Evolutionary conservation across 2,113 vertebrate species (phyloP).

Genomic region (Dermatemys mawii): DNA sequence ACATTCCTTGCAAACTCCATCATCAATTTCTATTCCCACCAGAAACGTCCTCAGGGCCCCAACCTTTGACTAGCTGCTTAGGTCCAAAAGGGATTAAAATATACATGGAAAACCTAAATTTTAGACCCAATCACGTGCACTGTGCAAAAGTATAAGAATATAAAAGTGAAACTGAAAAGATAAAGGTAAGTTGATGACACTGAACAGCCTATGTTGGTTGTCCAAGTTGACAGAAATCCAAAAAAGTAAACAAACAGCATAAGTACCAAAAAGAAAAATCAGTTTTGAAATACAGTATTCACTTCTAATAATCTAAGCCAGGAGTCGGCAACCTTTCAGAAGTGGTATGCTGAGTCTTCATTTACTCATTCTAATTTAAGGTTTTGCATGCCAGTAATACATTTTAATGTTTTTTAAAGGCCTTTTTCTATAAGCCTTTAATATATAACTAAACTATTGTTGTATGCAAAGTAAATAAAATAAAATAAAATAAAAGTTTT

Average conservation of each 20-base stretch:
- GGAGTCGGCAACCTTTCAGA: no score
- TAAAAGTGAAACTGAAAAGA: not conserved
- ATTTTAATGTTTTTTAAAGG: no score
- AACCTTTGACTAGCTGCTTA: not conserved
- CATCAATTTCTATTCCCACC: not conserved
- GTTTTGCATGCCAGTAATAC: no score
- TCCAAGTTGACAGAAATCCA: not conserved
- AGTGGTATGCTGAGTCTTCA: no score
- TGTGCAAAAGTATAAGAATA: not conserved
- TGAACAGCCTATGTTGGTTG: not conserved
- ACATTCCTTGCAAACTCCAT: not conserved
- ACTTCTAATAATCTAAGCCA: constrained; percentile 4
- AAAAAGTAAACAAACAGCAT: constrained; percentile 13
- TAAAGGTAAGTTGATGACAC: not conserved
- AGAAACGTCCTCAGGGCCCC: not conserved
- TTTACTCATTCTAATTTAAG: no score
- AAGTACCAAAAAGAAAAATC: not conserved
- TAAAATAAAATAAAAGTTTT: no score
- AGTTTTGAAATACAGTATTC: constrained; percentile 18
- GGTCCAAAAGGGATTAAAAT: not conserved
- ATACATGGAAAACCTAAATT: not conserved
- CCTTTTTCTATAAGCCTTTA: no score
- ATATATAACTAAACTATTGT: no score
- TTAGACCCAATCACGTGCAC: not conserved
- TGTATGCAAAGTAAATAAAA: no score